Base-by-base conservation (phyloP, 2,113 vertebrate genomes). In the Scomber japonicus region DNA sequence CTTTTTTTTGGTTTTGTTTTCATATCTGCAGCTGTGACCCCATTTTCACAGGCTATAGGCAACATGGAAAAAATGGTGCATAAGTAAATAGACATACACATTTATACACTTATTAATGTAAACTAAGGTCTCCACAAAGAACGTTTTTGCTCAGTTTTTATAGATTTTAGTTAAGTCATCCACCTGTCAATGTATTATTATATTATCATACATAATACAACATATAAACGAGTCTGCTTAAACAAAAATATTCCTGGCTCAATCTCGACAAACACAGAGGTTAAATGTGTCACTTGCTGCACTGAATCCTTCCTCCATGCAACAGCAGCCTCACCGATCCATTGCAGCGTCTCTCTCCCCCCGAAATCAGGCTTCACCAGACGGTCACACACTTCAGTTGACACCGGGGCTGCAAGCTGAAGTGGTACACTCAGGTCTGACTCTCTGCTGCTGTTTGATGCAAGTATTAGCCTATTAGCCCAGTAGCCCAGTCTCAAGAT, bases 301-400 rank as follows among this genome's bases (percentile, higher is more conserved):
- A 46, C 30, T 13, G 56, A 71, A 55, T 6, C 30, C 40, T 27
- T 51, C 44, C 45, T 30, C 40, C 62, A 2, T 19, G 53, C 46
- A 31, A 9, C 11, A 2, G 53, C 16, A 60, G n/a, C 5, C 91
- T 92, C 87, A 93, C 93, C 88, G 81, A 35, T 83, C 51, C 93
- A 93, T 93, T 3, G 78, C 80, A 27, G 71, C 61, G 61, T 40
- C 50, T 72, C 21, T 65, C 60, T 40, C 57, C 44, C 44, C 66
- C 63, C 0, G 45, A 59, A 27, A 53, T 12, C 14, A 61, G 48
- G 64, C 60, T 50, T 59, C 67, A 35, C 12, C n/a, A 44, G 57
- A 30, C 85, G 78, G 89, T 0, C 75, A 74, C 56, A 31, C 46
- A 2, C 4, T 1, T 0, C 2, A 78, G 61, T 13, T 17, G 31